These are phyloP conservation scores for Alloplasta piceator DNA, from an alignment of 2,888 invertebrate species.

Conservation along the genomic window DNA sequence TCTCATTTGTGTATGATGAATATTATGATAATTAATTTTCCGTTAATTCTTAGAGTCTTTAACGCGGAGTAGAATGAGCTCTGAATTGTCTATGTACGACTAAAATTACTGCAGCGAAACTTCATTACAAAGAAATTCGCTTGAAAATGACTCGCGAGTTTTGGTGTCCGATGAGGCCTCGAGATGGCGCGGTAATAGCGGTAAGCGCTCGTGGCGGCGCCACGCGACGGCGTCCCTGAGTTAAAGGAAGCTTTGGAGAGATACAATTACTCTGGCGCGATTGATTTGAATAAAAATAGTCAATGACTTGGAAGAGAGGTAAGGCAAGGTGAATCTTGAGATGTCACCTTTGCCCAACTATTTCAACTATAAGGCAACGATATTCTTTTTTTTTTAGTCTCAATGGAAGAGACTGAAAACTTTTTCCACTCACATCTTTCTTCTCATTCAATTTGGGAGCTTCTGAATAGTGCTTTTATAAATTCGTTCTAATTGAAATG, in stretches of 20 bases:
- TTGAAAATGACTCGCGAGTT: too few relatives aligned
- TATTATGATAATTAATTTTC: too few relatives aligned
- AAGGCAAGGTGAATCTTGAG: constrained; percentile 2
- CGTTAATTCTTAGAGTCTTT: too few relatives aligned
- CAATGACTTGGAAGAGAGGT: background rate
- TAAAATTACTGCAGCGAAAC: too few relatives aligned
- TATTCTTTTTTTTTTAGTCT: background rate
- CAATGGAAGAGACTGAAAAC: constrained; percentile 6
- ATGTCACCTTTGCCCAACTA: constrained; percentile 16
- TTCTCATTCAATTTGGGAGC: background rate
- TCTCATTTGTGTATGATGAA: too few relatives aligned
- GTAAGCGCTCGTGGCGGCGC: constrained; percentile 3
- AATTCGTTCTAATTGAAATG: constrained; percentile 14
- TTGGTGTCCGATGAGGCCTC: too few relatives aligned
- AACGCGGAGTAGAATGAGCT: too few relatives aligned
- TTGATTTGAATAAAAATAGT: constrained; percentile 51
- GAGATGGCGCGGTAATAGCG: too few relatives aligned
- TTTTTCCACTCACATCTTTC: background rate
- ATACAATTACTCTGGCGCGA: constrained; percentile 13
- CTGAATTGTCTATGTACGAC: too few relatives aligned
- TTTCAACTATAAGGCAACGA: too few relatives aligned
- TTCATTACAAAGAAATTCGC: too few relatives aligned
- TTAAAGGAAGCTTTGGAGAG: constrained; percentile 24
- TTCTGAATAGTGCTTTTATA: too few relatives aligned
- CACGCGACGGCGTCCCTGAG: constrained; percentile 3